A percentile compares a stretch with the other conserved stretches of the same genome.
Evolutionary conservation across 2,888 invertebrate genomes (phyloP).

Genomic region (Zhuqinia jingwanae): DNA sequence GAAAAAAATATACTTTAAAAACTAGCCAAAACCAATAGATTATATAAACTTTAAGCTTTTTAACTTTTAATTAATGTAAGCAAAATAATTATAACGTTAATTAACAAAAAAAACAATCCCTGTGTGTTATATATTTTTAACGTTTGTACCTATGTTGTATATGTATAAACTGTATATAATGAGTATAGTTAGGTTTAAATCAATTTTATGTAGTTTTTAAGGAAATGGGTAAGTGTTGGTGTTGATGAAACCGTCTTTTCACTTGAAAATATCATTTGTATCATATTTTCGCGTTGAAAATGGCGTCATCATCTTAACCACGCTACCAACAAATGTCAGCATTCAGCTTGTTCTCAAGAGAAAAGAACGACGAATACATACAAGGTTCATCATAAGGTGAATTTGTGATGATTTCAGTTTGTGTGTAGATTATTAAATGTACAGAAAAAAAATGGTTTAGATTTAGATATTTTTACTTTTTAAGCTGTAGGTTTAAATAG

Average conservation of each 20-base stretch:
- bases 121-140: slow-evolving; percentile 11
- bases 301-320: slow-evolving; percentile 2
- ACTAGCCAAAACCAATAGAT: too few species aligned
- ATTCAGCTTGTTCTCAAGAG: slow-evolving; percentile 70
- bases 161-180: neutral
- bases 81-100: slow-evolving; percentile 20
- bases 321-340: slow-evolving; percentile 67
- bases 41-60: slow-evolving; percentile 1
- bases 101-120: neutral
- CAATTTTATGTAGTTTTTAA: slow-evolving; percentile 31
- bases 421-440: slow-evolving; percentile 49
- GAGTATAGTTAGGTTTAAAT: neutral
- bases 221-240: slow-evolving; percentile 61
- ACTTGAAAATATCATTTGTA: neutral
- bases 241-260: neutral
- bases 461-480: slow-evolving; percentile 20
- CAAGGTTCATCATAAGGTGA: slow-evolving; percentile 66
- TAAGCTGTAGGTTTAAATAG: neutral
- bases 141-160: slow-evolving; percentile 13
- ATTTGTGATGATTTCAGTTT: slow-evolving; percentile 67
- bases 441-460: slow-evolving; percentile 28
- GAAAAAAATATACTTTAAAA: neutral
- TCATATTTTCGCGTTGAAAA: neutral
- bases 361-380: slow-evolving; percentile 59
- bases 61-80: too few species aligned